phyloP scores from a whole-genome alignment of 2,113 vertebrate genomes.

The Clarias macrocephalus region DNA sequence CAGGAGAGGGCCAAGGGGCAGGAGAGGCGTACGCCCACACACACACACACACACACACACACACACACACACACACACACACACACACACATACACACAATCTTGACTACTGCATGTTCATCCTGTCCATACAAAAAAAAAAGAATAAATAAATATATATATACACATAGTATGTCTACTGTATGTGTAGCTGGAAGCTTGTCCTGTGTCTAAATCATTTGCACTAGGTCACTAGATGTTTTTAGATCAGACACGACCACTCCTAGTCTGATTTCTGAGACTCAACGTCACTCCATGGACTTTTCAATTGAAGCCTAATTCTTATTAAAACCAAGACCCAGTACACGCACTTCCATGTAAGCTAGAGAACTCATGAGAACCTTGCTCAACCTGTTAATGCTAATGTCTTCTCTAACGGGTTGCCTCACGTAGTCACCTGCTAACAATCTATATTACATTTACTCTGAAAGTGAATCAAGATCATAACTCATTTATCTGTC shows the following conservation, averaged over 20 bases:
- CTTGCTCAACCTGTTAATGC: neutral
- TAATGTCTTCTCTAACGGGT: neutral
- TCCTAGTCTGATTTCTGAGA: neutral
- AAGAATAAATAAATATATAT: neutral
- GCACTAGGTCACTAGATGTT: neutral
- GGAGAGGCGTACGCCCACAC: slow-evolving; percentile 65
- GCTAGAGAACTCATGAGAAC: neutral
- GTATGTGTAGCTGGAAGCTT: neutral
- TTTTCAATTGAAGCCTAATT: neutral
- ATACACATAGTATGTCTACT: no score
- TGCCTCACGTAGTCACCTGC: slow-evolving; percentile 29
- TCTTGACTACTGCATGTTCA: slow-evolving; percentile 88
- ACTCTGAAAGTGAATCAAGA: neutral
- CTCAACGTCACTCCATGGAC: neutral
- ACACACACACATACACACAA: slow-evolving; percentile 66
- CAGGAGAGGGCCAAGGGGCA: slow-evolving; percentile 68
- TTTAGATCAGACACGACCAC: neutral
- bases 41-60: slow-evolving; percentile 60
- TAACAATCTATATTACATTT: slow-evolving; percentile 9
- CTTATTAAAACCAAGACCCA: neutral
- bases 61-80: slow-evolving; percentile 58
- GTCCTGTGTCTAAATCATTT: slow-evolving; percentile 11
- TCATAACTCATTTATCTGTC: slow-evolving; percentile 57
- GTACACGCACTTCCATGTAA: neutral
- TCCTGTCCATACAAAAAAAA: slow-evolving; percentile 80